Evolutionary conservation across 2,113 vertebrate genomes (phyloP).

Genomic region (Larimichthys polyactis): DNA sequence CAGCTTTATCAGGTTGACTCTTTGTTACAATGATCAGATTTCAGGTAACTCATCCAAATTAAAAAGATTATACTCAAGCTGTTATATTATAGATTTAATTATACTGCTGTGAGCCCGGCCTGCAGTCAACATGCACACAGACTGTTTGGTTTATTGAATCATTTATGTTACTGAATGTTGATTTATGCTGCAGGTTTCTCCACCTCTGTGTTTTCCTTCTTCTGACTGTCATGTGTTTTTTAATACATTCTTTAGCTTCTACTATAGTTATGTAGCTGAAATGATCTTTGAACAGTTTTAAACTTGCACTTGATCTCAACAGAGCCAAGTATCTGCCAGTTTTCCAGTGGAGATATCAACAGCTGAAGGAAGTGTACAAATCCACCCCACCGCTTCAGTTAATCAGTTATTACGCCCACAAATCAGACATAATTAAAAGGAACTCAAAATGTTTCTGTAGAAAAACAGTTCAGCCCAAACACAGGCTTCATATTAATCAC

Average conservation of each 20-base stretch:
- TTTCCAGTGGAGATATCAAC: constrained; percentile 16
- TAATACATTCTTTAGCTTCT: background rate
- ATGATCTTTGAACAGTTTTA: background rate
- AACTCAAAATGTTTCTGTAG: constrained; percentile 9
- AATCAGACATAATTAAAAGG: constrained; percentile 12
- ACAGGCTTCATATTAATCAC: background rate
- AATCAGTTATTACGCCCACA: background rate
- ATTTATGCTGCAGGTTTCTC: background rate
- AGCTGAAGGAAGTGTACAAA: constrained; percentile 35
- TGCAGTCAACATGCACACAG: background rate
- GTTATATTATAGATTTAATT: too few relatives aligned
- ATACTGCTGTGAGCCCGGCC: too few relatives aligned
- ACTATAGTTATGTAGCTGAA: background rate
- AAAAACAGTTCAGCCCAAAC: background rate
- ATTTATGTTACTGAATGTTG: background rate
- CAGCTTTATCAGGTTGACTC: background rate
- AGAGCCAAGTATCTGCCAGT: background rate
- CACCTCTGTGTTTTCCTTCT: background rate
- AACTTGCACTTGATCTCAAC: constrained; percentile 15
- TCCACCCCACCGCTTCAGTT: background rate
- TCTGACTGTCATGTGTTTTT: background rate
- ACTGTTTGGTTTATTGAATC: too few relatives aligned
- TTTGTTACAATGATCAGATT: background rate
- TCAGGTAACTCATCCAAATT: too few relatives aligned
- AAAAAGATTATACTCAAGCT: too few relatives aligned